A percentile compares a stretch with the other conserved stretches of the same genome.
Conservation (phyloP, 2,888 invertebrate genomes). For the Andrena bucephala region DNA sequence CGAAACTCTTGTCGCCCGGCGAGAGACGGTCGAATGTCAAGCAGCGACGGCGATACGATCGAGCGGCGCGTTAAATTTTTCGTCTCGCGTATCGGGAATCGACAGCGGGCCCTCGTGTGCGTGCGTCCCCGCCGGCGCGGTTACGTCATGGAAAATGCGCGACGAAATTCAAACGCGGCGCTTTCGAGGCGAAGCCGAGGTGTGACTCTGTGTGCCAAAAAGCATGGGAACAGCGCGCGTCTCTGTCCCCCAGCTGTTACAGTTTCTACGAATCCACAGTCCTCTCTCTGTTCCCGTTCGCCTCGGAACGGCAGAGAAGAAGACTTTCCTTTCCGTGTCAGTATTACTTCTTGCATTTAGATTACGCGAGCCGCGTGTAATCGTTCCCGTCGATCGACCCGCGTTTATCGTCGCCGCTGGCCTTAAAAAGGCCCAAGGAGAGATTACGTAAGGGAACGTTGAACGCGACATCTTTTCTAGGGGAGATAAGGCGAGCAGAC, state of each 20-base stretch:
- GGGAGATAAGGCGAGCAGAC: constrained; percentile 52
- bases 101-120: constrained; percentile 1
- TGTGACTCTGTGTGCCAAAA: constrained; percentile 29
- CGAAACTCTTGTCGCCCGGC: constrained; percentile 13
- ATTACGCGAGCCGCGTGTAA: constrained; percentile 5
- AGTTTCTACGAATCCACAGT: background rate
- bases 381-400: background rate
- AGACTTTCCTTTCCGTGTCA: constrained; percentile 44
- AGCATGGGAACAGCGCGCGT: constrained; percentile 3
- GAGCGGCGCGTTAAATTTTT: constrained; percentile 36
- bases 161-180: background rate
- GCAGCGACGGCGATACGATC: constrained; percentile 47
- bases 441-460: constrained; percentile 45
- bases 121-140: background rate
- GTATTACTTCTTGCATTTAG: constrained; percentile 62
- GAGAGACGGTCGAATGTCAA: constrained; percentile 56
- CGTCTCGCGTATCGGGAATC: constrained; percentile 26
- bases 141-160: constrained; percentile 23
- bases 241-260: background rate
- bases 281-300: background rate
- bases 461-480: constrained; percentile 41
- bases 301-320: constrained; percentile 1
- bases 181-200: background rate
- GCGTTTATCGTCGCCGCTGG: constrained; percentile 36
- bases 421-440: background rate